phyloP scores from a whole-genome alignment of 2,113 vertebrate species.

The Odontesthes bonariensis region DNA sequence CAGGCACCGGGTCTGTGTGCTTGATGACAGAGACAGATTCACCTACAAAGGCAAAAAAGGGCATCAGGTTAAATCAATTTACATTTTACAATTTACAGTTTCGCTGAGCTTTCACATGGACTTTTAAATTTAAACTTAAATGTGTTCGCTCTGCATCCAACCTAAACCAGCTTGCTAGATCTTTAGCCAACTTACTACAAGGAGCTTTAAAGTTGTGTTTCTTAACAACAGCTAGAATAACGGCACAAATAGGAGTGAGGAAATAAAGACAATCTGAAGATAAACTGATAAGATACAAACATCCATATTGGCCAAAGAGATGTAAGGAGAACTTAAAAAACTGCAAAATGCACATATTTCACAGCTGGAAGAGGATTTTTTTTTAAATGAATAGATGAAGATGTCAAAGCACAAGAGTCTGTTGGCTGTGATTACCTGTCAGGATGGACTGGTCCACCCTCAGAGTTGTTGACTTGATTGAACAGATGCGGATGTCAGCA shows the following conservation, averaged over 20 bases:
- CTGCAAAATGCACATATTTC: background rate
- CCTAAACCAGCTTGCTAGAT: background rate
- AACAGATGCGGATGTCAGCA: slow-evolving; percentile 96
- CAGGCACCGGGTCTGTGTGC: slow-evolving; percentile 97
- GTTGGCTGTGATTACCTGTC: slow-evolving; percentile 85
- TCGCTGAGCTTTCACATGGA: too few species aligned
- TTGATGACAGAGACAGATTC: slow-evolving; percentile 98
- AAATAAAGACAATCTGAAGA: background rate
- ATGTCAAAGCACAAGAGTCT: background rate
- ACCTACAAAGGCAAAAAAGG: slow-evolving; percentile 78
- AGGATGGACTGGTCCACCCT: slow-evolving; percentile 98
- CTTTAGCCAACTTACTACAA: background rate
- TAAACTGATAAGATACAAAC: too few species aligned
- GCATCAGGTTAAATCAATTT: slow-evolving; percentile 7
- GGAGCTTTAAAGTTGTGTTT: background rate
- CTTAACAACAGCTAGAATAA: background rate
- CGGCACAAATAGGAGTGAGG: background rate
- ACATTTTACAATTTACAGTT: too few species aligned
- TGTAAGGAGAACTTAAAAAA: background rate
- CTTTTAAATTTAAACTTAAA: background rate
- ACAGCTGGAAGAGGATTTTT: background rate
- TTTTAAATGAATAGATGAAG: background rate
- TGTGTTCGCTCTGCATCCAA: background rate
- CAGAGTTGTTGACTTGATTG: slow-evolving; percentile 97
- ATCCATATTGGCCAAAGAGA: too few species aligned